phyloP scores from a whole-genome alignment of 2,113 vertebrate genomes.

The Pluvialis apricaria region DNA sequence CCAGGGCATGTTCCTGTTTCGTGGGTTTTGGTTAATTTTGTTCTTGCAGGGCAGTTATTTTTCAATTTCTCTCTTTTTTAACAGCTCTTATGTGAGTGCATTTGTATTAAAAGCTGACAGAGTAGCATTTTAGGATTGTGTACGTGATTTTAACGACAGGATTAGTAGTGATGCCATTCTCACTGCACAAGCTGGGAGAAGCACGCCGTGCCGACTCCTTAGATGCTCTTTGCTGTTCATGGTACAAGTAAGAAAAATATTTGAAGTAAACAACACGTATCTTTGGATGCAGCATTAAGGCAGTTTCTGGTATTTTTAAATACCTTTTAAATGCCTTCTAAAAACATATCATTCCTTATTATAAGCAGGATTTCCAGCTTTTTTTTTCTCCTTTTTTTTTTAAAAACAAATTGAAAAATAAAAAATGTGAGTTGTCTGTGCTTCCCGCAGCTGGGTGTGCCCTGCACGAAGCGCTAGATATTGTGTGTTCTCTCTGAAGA shows the following conservation, averaged over 20 bases:
- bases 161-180: not conserved
- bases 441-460: not conserved
- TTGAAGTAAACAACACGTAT: not conserved
- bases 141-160: not conserved
- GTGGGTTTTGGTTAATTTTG: not conserved
- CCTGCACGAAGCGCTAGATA: not conserved
- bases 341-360: not conserved
- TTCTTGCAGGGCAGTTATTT: not conserved
- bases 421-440: not conserved
- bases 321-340: not conserved
- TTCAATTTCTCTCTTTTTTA: not conserved
- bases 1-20: rapidly evolving
- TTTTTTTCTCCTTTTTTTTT: not conserved
- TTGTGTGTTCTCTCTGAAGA: not conserved
- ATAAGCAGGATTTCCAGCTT: not conserved
- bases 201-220: not conserved
- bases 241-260: not conserved
- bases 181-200: not conserved
- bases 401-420: not conserved
- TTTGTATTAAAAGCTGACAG: not conserved
- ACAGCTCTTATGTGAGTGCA: not conserved
- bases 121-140: not conserved
- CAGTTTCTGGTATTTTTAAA: not conserved
- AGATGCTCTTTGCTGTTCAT: not conserved
- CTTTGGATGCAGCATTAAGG: not conserved